These are phyloP conservation scores for Trichopria drosophilae DNA, from an alignment of 2,888 invertebrate genomes.

Conservation along the genomic window DNA sequence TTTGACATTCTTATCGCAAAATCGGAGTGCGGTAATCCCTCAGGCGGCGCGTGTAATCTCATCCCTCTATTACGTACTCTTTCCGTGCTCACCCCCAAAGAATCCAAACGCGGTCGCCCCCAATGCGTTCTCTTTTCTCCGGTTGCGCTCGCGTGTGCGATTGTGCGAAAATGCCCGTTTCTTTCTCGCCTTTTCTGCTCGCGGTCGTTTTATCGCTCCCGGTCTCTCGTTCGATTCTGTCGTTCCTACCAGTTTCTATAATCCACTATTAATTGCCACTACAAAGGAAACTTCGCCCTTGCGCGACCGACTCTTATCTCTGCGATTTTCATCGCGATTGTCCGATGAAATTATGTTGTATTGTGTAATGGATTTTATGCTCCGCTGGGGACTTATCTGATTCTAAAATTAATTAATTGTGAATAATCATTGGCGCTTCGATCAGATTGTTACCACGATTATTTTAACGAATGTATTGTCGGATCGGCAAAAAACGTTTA, in stretches of 20 bases:
- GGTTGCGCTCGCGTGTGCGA: not conserved
- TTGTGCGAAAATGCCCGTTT: conserved; percentile 18
- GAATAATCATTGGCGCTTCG: too few relatives aligned
- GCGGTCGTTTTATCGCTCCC: not conserved
- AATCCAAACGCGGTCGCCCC: conserved; percentile 17
- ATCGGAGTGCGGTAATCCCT: conserved; percentile 56
- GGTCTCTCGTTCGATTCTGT: conserved; percentile 24
- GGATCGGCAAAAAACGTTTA: too few relatives aligned
- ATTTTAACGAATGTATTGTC: too few relatives aligned
- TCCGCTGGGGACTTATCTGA: too few relatives aligned
- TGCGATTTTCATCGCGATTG: conserved; percentile 28
- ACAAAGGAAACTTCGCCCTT: conserved; percentile 50
- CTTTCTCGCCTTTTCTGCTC: conserved; percentile 11
- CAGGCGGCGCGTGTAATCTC: conserved; percentile 54
- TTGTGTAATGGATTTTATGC: too few relatives aligned
- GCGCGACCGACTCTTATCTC: conserved; percentile 35
- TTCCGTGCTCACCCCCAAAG: conserved; percentile 35
- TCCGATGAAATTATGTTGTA: not conserved
- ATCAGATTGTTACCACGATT: too few relatives aligned
- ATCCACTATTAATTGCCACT: conserved; percentile 58
- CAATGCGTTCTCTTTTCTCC: conserved; percentile 8
- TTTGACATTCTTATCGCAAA: conserved; percentile 58
- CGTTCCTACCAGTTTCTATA: conserved; percentile 42
- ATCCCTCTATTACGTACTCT: conserved; percentile 38
- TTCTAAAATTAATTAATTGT: too few relatives aligned